phyloP scores from a whole-genome alignment of 2,888 invertebrate genomes.

The Sinohyriopsis cumingii region DNA sequence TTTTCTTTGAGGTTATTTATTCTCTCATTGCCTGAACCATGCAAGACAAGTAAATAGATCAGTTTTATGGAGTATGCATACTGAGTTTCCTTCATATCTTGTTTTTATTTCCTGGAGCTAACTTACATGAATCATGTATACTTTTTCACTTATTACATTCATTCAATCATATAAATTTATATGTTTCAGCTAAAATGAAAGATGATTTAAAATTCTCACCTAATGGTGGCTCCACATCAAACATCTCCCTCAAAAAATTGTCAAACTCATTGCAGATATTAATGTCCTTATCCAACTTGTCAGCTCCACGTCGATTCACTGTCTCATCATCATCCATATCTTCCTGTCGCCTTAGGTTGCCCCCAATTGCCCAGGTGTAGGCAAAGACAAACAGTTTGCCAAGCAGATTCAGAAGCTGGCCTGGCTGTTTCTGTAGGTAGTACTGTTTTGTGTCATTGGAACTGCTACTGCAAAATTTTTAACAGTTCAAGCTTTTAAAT shows the following conservation, averaged over 20 bases:
- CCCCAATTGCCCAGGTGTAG: constrained; percentile 71
- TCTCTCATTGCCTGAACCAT: not conserved
- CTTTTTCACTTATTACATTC: not conserved
- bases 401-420: constrained; percentile 60
- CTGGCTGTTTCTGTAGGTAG: constrained; percentile 68
- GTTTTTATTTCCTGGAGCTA: not conserved
- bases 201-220: constrained; percentile 46
- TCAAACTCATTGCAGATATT: constrained; percentile 71
- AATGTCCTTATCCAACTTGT: constrained; percentile 47
- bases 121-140: not conserved
- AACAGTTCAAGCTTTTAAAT: no score
- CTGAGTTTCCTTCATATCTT: not conserved
- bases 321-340: constrained; percentile 67
- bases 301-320: constrained; percentile 43
- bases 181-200: not conserved
- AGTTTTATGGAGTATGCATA: not conserved
- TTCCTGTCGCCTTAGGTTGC: constrained; percentile 66
- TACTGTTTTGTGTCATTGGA: constrained; percentile 48
- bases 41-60: not conserved
- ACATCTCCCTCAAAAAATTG: constrained; percentile 68
- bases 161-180: not conserved
- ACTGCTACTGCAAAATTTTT: constrained; percentile 9
- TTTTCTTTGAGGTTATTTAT: not conserved
- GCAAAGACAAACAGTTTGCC: constrained; percentile 71
- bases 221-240: constrained; percentile 70